A percentile compares a stretch with the other conserved stretches of the same genome.
Conservation (phyloP, 2,113 vertebrate genomes). For the Lampris incognitus region DNA sequence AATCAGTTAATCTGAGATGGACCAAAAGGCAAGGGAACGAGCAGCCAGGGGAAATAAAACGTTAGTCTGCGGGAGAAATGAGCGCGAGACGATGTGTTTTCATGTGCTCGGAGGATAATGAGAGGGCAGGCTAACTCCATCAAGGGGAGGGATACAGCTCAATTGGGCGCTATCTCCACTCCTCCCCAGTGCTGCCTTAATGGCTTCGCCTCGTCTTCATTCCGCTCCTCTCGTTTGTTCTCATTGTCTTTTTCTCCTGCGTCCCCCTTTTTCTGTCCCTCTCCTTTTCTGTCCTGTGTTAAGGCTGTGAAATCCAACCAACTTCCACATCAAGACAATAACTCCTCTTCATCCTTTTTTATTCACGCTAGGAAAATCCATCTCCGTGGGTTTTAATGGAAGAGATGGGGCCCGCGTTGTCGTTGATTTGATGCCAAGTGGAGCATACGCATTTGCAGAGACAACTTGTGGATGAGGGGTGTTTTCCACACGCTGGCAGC, state of each 20-base stretch:
- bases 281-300: conserved; percentile 1
- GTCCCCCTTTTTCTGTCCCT: neutral
- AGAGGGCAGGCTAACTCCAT: conserved; percentile 44
- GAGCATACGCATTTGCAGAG: neutral
- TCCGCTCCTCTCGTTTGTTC: conserved; percentile 5
- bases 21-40: neutral
- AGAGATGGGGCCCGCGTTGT: neutral
- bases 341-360: conserved; percentile 15
- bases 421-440: neutral
- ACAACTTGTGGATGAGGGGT: neutral
- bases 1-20: neutral
- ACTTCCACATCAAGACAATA: neutral
- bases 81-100: conserved; percentile 13
- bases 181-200: conserved; percentile 40
- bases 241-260: conserved; percentile 32
- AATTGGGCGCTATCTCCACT: conserved; percentile 44
- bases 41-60: neutral
- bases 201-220: conserved; percentile 41
- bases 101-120: conserved; percentile 34
- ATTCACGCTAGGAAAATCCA: conserved; percentile 11
- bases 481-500: conserved; percentile 3
- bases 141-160: conserved; percentile 28
- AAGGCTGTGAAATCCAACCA: conserved; percentile 16
- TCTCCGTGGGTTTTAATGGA: neutral
- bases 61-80: conserved; percentile 13